Base-by-base conservation (phyloP, 1,140 invertebrate species). In the Bombus superbus region DNA sequence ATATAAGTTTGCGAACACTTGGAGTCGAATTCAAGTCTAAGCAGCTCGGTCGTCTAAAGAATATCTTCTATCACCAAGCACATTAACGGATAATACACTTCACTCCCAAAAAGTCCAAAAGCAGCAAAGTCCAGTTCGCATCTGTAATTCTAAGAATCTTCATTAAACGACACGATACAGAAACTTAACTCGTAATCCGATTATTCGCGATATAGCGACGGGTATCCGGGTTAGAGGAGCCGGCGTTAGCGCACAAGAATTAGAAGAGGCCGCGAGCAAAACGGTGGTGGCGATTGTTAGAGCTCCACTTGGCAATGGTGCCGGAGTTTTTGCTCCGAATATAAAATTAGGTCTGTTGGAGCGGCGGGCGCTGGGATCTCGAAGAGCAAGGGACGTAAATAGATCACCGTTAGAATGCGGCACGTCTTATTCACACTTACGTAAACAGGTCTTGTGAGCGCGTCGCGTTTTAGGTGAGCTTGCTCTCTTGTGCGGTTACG, bases 291-390 rank as follows among this genome's bases (percentile, higher is more conserved):
- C 86, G 83, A 90, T 90, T 83, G 89, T 86, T 68, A 62, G 83
- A 82, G 89, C 89, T 90, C 89, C 64, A 88, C 84, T 91, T 91
- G 90, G 90, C 90, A 91, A 81, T 88, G 87, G 71, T 84, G 83
- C 72, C 83, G 74, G 59, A 90, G 84, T 90, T 90, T 91, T 91
- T 91, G 90, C 87, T 91, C 90, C 89, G 90, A 90, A 91, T 91
- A 88, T 91, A 91, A 91, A 91, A 91, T 91, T 91, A 91, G 90
- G 90, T 84, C 81, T 90, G 89, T 90, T 79, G 81, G 74, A 83
- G 64, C 79, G 80, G 81, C 71, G 42, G 81, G 25, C 73, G 81
- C 88, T 62, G 75, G 89, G 88, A 90, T 90, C 82, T 88, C 89
- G 79, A 32, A 74, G 88, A 90, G 86, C 89, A 81, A 74, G 73